A percentile compares a stretch with the other conserved stretches of the same genome.
Evolutionary conservation across 2,113 vertebrate species (phyloP).

Genomic region (Cyprinodon tularosa): DNA sequence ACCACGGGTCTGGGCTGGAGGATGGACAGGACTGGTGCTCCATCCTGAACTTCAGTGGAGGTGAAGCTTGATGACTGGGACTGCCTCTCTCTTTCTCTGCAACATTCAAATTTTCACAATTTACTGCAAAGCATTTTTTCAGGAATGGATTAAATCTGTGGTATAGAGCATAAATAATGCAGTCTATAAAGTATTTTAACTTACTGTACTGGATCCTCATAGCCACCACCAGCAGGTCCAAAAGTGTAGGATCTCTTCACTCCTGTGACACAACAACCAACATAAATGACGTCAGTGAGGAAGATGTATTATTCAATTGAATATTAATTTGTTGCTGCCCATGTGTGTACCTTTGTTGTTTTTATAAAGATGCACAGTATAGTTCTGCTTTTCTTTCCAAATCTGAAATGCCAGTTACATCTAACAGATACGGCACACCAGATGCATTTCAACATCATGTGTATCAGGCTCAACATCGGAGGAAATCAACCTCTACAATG

Average conservation of each 20-base stretch:
- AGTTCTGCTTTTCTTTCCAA: too few relatives aligned
- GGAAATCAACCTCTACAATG: too few relatives aligned
- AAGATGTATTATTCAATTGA: not conserved
- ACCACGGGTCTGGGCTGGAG: conserved; percentile 87
- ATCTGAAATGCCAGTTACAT: too few relatives aligned
- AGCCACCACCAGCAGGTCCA: conserved; percentile 87
- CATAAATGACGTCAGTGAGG: not conserved
- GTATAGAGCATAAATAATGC: not conserved
- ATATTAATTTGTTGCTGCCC: not conserved
- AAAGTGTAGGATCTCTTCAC: conserved; percentile 91
- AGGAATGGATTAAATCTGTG: not conserved
- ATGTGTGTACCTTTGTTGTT: not conserved
- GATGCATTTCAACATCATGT: too few relatives aligned
- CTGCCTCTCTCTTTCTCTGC: conserved; percentile 85
- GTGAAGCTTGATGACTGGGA: conserved; percentile 93
- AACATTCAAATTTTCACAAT: conserved; percentile 7
- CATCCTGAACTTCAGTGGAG: conserved; percentile 88
- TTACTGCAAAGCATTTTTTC: not conserved
- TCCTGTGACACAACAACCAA: conserved; percentile 69
- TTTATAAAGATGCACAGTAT: too few relatives aligned
- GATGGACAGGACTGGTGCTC: conserved; percentile 80
- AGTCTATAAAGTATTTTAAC: conserved; percentile 37
- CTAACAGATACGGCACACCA: too few relatives aligned
- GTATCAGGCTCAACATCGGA: too few relatives aligned
- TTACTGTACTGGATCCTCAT: conserved; percentile 89